Evolutionary conservation across 2,888 invertebrate species (phyloP), one percentile per base, ranked within the genome.

Genomic region (Nemoura dubitans): DNA sequence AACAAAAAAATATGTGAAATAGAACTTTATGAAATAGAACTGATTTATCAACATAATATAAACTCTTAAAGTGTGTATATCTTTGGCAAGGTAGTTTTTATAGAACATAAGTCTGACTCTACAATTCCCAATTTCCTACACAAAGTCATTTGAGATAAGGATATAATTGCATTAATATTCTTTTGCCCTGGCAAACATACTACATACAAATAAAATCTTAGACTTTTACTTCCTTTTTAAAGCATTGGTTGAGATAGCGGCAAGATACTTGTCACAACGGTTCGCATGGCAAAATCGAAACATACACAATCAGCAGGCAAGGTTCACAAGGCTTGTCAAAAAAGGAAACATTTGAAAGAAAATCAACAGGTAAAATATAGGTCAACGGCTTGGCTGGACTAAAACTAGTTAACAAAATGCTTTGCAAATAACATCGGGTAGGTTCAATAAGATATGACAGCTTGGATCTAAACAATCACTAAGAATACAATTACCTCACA

Each of bases 321-420:
- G 59, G 21, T 59, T 36, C 36, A 59, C 21, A 7, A 14, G 59
- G 59, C 14, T 21, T 21, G 21, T 59, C 59, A 59, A 21, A 59
- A 59, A 59, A 59, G 59, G 21, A 59, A 59, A 59, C 59, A 59
- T 21, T 21, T 14, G 59, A 59, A 59, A 59, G 59, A 59, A 59
- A 59, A 21, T 59, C 21, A 21, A 59, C 59, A 21, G 59, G 59
- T 10, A 36, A 36, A 36, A 59, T 59, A 59, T 59, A 59, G 59
- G 16, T 7, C 10, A 59, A 59, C 14, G 2, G 21, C 59, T 1
- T 59, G 59, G 59, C 21, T 59, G 2, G 21, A 59, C 59, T 59
- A 59, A 59, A 59, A 59, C 59, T 59, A 59, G 59, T 59, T 59
- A 59, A 59, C 59, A 59, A 59, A 16, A 59, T 59, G 36, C 36